Conservation (phyloP, 1,140 invertebrate genomes). For the Pachyrhynchus sulphureomaculatus region DNA sequence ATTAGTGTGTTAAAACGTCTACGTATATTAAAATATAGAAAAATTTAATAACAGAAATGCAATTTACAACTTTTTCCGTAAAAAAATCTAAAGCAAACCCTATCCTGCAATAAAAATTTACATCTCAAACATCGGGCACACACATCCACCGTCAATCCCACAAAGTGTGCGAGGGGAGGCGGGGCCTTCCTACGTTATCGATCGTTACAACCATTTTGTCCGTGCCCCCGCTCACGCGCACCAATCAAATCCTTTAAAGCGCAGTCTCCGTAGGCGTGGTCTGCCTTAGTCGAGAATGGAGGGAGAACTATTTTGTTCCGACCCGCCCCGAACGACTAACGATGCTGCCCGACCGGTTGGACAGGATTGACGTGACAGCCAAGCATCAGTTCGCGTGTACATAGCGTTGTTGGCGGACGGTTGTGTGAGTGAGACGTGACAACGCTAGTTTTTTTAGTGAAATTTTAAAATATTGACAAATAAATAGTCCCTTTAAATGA, state of each 20-base stretch:
- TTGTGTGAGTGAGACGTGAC: background rate
- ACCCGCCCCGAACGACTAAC: slow-evolving; percentile 32
- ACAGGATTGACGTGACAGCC: slow-evolving; percentile 7
- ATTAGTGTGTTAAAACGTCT: too few relatives aligned
- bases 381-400: slow-evolving; percentile 18
- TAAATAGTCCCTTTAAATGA: background rate
- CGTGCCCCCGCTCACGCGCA: slow-evolving; percentile 35
- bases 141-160: slow-evolving; percentile 6
- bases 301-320: slow-evolving; percentile 23
- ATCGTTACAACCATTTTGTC: slow-evolving; percentile 51
- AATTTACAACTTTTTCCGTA: too few relatives aligned
- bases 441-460: background rate
- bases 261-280: slow-evolving; percentile 40
- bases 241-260: slow-evolving; percentile 38
- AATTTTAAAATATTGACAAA: background rate
- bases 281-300: background rate
- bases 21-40: too few relatives aligned
- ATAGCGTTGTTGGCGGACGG: slow-evolving; percentile 7
- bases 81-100: background rate
- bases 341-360: slow-evolving; percentile 30
- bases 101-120: slow-evolving; percentile 25
- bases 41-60: too few relatives aligned
- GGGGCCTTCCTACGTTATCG: slow-evolving; percentile 7
- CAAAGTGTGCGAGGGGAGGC: background rate
- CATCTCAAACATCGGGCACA: slow-evolving; percentile 17